A percentile compares a stretch with the other conserved stretches of the same genome.
Evolutionary conservation across 1,140 invertebrate species (phyloP).

Genomic region (Macrosteles quadrilineatus): DNA sequence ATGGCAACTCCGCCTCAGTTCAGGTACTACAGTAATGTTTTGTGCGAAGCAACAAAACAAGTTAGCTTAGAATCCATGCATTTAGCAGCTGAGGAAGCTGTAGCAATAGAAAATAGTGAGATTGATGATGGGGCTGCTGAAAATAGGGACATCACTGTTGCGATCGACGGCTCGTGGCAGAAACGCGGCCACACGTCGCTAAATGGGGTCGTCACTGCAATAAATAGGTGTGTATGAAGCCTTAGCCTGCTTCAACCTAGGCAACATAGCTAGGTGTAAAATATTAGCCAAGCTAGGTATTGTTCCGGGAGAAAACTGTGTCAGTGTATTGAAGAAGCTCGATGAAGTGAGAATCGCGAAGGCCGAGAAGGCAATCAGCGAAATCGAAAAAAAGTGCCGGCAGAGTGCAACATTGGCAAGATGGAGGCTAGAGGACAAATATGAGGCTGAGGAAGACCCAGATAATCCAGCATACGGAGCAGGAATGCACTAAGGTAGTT

Average conservation of each 20-base stretch:
- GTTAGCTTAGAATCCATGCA: not conserved
- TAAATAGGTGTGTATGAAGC: slow-evolving; percentile 34
- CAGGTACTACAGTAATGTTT: not conserved
- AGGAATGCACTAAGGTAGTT: slow-evolving; percentile 30
- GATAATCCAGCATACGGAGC: slow-evolving; percentile 32
- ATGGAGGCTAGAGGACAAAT: slow-evolving; percentile 17
- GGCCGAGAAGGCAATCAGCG: slow-evolving; percentile 12
- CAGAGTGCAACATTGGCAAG: not conserved
- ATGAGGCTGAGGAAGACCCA: slow-evolving; percentile 28
- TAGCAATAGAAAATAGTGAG: not conserved
- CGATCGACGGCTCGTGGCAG: not conserved
- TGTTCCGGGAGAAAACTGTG: slow-evolving; percentile 12
- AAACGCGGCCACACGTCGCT: not conserved
- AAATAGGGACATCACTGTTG: not conserved
- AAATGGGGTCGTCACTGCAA: not conserved
- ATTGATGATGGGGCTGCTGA: not conserved
- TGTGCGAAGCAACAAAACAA: not conserved
- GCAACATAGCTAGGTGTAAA: slow-evolving; percentile 22
- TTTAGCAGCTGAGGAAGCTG: not conserved
- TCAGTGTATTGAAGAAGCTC: slow-evolving; percentile 14
- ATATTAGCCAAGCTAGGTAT: slow-evolving; percentile 19
- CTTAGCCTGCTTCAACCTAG: slow-evolving; percentile 7
- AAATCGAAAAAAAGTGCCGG: slow-evolving; percentile 19
- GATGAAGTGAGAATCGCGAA: slow-evolving; percentile 1
- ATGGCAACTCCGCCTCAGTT: not conserved